Evolutionary conservation across 2,797 vertebrate species (phyloP).

Genomic region (Gallinago stenura): DNA sequence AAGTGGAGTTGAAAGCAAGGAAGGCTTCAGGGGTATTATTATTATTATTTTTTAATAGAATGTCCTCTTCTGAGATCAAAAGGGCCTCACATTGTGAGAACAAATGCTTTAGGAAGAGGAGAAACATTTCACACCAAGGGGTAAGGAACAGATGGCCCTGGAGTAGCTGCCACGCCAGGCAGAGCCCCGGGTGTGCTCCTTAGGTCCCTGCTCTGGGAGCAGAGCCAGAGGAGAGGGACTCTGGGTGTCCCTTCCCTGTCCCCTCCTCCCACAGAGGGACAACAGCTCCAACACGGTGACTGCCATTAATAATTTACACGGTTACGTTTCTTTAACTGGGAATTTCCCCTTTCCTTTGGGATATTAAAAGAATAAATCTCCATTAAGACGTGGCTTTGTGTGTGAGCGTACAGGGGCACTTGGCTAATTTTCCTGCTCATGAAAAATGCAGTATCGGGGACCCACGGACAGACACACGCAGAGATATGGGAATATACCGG

Average conservation of each 20-base stretch:
- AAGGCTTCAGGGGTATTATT: not conserved
- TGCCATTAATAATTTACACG: conserved; percentile 16
- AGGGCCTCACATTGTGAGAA: conserved; percentile 74
- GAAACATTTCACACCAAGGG: conserved; percentile 78
- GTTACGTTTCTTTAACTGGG: not conserved
- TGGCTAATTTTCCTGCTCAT: not conserved
- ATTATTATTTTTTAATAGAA: conserved; percentile 18
- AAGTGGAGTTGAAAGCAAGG: conserved; percentile 43
- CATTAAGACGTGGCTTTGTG: not conserved
- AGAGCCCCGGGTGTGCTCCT: not conserved
- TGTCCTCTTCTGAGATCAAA: conserved; percentile 78
- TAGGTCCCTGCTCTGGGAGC: not conserved
- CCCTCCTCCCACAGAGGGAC: not conserved
- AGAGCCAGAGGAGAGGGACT: not conserved
- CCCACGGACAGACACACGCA: not conserved
- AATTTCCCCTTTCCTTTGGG: conserved; percentile 43
- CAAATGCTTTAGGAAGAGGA: conserved; percentile 78
- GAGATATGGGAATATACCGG: not conserved
- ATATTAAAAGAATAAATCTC: conserved; percentile 54
- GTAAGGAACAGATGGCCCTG: conserved; percentile 81
- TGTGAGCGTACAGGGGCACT: not conserved
- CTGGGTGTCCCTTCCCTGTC: not conserved
- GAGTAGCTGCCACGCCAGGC: not conserved
- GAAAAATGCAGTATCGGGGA: not conserved
- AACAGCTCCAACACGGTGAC: not conserved